These are phyloP conservation scores for Bradypodion pumilum DNA, from an alignment of 2,797 vertebrate genomes.

Conservation along the genomic window DNA sequence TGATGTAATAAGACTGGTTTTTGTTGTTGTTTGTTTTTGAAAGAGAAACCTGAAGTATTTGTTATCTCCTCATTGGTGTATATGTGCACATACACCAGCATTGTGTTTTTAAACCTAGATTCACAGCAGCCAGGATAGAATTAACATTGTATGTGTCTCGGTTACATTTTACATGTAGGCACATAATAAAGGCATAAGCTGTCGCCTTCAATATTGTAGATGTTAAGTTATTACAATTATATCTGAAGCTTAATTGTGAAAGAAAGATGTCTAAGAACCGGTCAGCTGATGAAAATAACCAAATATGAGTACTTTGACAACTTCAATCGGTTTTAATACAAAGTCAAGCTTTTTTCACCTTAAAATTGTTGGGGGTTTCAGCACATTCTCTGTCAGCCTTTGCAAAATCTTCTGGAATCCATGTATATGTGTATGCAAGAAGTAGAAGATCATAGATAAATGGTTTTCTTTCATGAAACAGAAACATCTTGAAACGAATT, in stretches of 20 bases:
- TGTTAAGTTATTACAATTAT: background rate
- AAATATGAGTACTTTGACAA: background rate
- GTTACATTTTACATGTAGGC: background rate
- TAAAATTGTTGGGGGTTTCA: background rate
- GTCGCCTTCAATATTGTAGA: background rate
- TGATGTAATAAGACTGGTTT: too few species aligned
- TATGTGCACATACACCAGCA: background rate
- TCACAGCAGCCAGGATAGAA: background rate
- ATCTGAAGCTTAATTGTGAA: background rate
- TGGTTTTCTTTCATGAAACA: background rate
- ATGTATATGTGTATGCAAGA: background rate
- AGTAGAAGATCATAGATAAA: background rate
- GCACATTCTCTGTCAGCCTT: background rate
- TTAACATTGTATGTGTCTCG: background rate
- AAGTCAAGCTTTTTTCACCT: background rate
- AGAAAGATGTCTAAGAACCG: background rate
- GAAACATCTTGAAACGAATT: background rate
- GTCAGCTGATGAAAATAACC: background rate
- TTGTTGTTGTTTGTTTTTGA: too few species aligned
- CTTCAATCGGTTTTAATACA: background rate
- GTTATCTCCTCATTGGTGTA: too few species aligned
- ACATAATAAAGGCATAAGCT: background rate
- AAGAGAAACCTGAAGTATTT: too few species aligned
- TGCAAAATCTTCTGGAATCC: background rate
- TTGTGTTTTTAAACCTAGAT: background rate